phyloP scores from a whole-genome alignment of 2,797 vertebrate species.

The Fratercula arctica region DNA sequence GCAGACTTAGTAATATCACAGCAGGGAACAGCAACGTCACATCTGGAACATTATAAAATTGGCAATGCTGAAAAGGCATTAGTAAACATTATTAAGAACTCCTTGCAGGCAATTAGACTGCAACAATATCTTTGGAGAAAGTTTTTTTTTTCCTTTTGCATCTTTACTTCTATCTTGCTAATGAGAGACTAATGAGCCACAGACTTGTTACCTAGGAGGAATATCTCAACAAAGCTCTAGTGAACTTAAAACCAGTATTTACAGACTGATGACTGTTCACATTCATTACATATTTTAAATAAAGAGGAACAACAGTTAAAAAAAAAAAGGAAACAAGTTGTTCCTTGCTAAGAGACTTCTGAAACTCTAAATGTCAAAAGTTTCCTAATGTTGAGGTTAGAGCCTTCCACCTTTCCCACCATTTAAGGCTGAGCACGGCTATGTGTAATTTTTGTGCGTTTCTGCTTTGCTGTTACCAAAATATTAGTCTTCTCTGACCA shows the following conservation, averaged over 20 bases:
- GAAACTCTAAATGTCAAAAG: constrained; percentile 56
- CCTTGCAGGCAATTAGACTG: constrained; percentile 80
- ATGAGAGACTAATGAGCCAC: constrained; percentile 82
- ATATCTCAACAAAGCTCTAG: constrained; percentile 75
- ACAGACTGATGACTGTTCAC: constrained; percentile 76
- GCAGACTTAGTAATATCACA: constrained; percentile 68
- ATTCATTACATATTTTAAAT: constrained; percentile 78
- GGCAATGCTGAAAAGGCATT: constrained; percentile 79
- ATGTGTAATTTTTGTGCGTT: background rate
- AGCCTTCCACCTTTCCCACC: constrained; percentile 51
- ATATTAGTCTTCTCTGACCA: background rate
- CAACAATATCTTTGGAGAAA: constrained; percentile 76
- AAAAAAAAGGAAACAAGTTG: constrained; percentile 41
- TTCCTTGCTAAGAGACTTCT: constrained; percentile 58
- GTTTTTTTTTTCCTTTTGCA: constrained; percentile 37
- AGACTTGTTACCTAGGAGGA: constrained; percentile 80
- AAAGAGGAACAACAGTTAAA: constrained; percentile 54
- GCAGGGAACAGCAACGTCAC: constrained; percentile 75
- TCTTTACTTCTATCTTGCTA: constrained; percentile 81
- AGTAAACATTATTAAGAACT: constrained; percentile 83
- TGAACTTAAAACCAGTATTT: constrained; percentile 81
- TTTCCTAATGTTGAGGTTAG: constrained; percentile 47
- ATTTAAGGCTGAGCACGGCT: background rate
- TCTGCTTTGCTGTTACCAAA: constrained; percentile 17
- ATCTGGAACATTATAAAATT: constrained; percentile 79